Conservation (phyloP, 2,888 invertebrate species). For the Hedya salicella region DNA sequence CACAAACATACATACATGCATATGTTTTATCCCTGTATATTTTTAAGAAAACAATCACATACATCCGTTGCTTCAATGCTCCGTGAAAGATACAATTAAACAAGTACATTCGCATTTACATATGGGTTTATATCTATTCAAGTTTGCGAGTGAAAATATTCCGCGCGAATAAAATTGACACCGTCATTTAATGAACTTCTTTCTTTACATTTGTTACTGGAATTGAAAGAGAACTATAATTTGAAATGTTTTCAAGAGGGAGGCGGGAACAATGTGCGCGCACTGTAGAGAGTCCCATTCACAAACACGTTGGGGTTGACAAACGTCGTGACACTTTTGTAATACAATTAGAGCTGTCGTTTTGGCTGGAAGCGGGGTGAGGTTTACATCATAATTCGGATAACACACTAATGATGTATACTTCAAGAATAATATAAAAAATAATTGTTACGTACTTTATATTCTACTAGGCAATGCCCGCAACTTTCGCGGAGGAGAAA, state of each 20-base stretch:
- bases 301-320: conserved; percentile 17
- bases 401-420: conserved; percentile 23
- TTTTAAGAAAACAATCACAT: too few relatives aligned
- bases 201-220: conserved; percentile 15
- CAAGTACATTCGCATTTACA: too few relatives aligned
- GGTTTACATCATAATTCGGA: conserved; percentile 24
- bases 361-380: conserved; percentile 19
- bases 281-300: conserved; percentile 3
- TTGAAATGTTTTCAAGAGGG: conserved; percentile 30
- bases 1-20: too few relatives aligned
- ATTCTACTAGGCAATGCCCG: too few relatives aligned
- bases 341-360: conserved; percentile 29
- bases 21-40: too few relatives aligned
- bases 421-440: background rate
- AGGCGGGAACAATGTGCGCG: conserved; percentile 15
- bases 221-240: conserved; percentile 31
- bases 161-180: background rate
- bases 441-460: too few relatives aligned
- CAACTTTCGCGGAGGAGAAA: too few relatives aligned
- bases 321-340: conserved; percentile 24
- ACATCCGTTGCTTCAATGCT: too few relatives aligned
- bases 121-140: too few relatives aligned
- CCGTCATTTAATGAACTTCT: conserved; percentile 17
- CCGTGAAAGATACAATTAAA: too few relatives aligned
- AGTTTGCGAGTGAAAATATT: too few relatives aligned